phyloP scores from a whole-genome alignment of 2,888 invertebrate genomes.

The Caenorhabditis plicata region DNA sequence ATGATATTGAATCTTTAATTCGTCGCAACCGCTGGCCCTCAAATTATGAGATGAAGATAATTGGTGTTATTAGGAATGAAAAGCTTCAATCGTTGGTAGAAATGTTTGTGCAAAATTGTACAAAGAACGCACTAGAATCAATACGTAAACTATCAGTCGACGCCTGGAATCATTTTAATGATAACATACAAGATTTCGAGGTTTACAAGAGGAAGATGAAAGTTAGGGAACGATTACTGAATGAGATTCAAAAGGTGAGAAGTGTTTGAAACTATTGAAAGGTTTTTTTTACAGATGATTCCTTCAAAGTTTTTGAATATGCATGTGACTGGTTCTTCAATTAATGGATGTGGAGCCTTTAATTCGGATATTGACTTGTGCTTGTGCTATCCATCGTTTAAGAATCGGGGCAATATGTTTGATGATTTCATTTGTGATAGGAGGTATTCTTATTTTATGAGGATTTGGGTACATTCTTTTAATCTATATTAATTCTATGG shows the following conservation, averaged over 20 bases:
- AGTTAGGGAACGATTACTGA: constrained; percentile 12
- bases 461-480: neutral
- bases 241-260: constrained; percentile 14
- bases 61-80: constrained; percentile 16
- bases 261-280: neutral
- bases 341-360: constrained; percentile 63
- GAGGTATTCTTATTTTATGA: neutral
- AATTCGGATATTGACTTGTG: constrained; percentile 65
- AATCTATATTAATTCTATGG: neutral
- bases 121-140: neutral
- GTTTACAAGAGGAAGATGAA: constrained; percentile 26
- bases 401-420: constrained; percentile 2
- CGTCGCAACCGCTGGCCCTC: neutral
- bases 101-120: neutral
- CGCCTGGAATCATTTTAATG: constrained; percentile 12
- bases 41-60: constrained; percentile 9
- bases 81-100: neutral
- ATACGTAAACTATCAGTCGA: neutral
- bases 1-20: constrained; percentile 1
- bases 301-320: constrained; percentile 9
- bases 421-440: constrained; percentile 14
- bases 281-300: constrained; percentile 5
- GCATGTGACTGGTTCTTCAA: constrained; percentile 53
- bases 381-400: constrained; percentile 27
- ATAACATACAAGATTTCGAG: constrained; percentile 5